A percentile compares a stretch with the other conserved stretches of the same genome.
These are phyloP conservation scores for Lacerta viridis DNA, from an alignment of 2,797 vertebrate genomes.

Conservation along the genomic window DNA sequence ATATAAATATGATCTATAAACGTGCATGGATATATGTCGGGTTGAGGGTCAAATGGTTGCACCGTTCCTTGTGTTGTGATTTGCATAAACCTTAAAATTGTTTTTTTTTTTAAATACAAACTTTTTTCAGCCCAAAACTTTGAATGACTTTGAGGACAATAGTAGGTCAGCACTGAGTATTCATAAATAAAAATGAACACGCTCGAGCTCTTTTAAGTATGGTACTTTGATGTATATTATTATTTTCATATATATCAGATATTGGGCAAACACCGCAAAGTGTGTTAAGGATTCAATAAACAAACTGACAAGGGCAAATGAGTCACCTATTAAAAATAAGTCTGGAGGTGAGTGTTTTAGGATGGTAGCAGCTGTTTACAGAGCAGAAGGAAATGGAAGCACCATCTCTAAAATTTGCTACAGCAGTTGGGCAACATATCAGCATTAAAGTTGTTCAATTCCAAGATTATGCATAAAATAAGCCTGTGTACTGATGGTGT, in stretches of 20 bases:
- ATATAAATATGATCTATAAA: background rate
- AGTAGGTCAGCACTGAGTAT: background rate
- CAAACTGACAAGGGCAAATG: constrained; percentile 15
- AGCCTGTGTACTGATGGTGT: background rate
- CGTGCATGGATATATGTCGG: no score
- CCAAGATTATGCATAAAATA: background rate
- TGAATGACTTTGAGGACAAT: constrained; percentile 17
- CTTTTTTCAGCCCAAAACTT: constrained; percentile 8
- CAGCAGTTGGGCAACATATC: background rate
- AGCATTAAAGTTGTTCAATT: background rate
- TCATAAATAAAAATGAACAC: background rate
- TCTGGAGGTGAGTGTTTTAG: constrained; percentile 3
- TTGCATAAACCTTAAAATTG: background rate
- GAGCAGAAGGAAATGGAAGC: background rate
- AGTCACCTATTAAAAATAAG: constrained; percentile 35
- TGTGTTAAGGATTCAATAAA: constrained; percentile 16
- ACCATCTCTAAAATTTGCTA: background rate
- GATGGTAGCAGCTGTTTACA: background rate
- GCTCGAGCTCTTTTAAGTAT: background rate
- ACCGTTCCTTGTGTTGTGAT: background rate
- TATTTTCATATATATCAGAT: constrained; percentile 30
- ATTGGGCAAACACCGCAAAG: constrained; percentile 28
- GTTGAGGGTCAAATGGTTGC: background rate
- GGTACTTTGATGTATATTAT: constrained; percentile 25
- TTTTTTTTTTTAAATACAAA: background rate